Base-by-base conservation (phyloP, 2,888 invertebrate species). In the Theodoxus fluviatilis region DNA sequence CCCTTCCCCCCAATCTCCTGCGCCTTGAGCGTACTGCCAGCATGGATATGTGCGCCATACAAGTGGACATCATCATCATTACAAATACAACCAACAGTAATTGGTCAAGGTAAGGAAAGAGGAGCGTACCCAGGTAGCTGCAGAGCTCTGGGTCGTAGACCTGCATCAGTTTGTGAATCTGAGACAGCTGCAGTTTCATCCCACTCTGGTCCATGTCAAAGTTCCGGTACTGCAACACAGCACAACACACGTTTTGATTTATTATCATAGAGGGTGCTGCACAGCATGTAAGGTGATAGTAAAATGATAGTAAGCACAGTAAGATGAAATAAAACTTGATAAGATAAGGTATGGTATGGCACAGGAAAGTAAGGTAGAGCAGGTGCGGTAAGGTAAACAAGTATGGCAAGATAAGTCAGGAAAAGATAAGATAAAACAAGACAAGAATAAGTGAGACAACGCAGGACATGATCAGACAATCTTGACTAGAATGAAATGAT, bases 191-290 rank as follows among this genome's bases (percentile, higher is more conserved):
- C 66, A 91, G 91, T 88, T 97, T 98, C 94, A 98, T 99, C 67
- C 95, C 94, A 1, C 94, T 93, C 87, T 98, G 98, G 88, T 98
- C 97, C 89, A 97, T 93, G 85, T 97, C 96, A 88, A 99, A 99
- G 89, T 99, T 99, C 18, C 78, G 76, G 73, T 79, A 74, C 84
- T 86, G 76, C 52, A 68, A 43, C 66, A 47, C 9, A 70, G n/a
- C n/a, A n/a, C n/a, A n/a, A n/a, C n/a, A n/a, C n/a, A n/a, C n/a
- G n/a, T n/a, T n/a, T n/a, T n/a, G n/a, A n/a, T n/a, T n/a, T n/a
- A n/a, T n/a, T n/a, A n/a, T n/a, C n/a, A n/a, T n/a, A n/a, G n/a
- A n/a, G n/a, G n/a, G n/a, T n/a, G n/a, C n/a, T n/a, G n/a, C n/a
- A n/a, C n/a, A n/a, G n/a, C n/a, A n/a, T n/a, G n/a, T n/a, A n/a